Conservation (phyloP, 1,140 invertebrate genomes). For the Lanistes nyassanus region DNA sequence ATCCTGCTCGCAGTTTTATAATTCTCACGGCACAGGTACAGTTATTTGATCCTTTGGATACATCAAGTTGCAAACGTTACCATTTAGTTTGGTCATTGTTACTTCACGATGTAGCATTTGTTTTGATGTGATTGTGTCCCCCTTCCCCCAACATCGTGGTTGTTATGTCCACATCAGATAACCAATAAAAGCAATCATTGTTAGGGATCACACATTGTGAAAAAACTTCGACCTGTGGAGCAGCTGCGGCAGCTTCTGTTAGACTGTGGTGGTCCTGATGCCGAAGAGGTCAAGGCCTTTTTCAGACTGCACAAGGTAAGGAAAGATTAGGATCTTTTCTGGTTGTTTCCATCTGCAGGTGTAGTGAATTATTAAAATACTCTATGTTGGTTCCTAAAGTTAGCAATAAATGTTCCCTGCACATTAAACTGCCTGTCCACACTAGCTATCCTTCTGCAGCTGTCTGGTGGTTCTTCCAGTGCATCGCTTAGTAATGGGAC, state of each 20-base stretch:
- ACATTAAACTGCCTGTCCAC: no score
- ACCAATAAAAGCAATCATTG: neutral
- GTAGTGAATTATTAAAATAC: no score
- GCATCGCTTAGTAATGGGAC: no score
- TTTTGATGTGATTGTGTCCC: no score
- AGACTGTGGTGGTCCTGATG: conserved; percentile 82
- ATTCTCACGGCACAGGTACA: conserved; percentile 82
- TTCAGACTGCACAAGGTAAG: conserved; percentile 82
- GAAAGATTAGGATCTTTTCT: no score
- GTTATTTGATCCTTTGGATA: neutral
- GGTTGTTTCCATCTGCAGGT: no score
- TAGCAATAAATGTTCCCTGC: no score
- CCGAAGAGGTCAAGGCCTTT: conserved; percentile 84
- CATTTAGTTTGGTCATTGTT: neutral
- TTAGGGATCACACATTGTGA: conserved; percentile 83
- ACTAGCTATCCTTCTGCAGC: no score
- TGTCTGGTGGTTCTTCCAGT: no score
- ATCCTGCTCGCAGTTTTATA: conserved; percentile 81
- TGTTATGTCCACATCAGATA: neutral
- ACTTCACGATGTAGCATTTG: neutral
- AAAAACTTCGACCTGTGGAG: conserved; percentile 87
- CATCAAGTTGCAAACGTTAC: no score
- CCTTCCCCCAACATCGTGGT: neutral
- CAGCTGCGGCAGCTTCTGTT: conserved; percentile 82
- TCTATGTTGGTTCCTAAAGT: no score